Conservation (phyloP, 2,888 invertebrate species). For the Philonicus albiceps region DNA sequence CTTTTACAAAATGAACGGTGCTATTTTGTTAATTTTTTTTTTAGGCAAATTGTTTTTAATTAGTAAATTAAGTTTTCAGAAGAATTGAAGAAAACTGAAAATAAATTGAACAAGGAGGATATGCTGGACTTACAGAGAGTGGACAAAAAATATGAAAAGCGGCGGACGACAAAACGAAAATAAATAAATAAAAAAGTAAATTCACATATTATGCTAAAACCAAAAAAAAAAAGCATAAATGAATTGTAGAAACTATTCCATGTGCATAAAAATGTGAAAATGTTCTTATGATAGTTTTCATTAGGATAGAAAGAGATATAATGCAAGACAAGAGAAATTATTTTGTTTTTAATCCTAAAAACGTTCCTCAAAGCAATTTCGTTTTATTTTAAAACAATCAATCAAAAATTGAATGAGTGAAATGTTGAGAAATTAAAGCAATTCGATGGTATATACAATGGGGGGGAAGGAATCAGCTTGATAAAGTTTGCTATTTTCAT, state of each 20-base stretch:
- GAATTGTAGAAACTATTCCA: background rate
- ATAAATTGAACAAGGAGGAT: background rate
- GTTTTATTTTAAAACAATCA: background rate
- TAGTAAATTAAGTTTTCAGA: slow-evolving; percentile 17
- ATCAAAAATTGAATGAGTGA: background rate
- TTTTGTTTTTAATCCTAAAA: background rate
- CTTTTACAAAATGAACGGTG: slow-evolving; percentile 24
- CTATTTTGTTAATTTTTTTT: slow-evolving; percentile 36
- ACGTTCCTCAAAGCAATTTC: background rate
- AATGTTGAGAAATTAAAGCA: background rate
- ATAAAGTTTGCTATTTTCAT: too few species aligned
- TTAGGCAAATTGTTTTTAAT: slow-evolving; percentile 11
- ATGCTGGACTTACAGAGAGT: background rate
- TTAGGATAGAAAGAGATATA: background rate
- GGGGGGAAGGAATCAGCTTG: background rate
- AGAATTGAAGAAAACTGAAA: background rate
- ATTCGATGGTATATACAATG: background rate
- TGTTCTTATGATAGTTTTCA: slow-evolving; percentile 34
- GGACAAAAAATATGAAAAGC: background rate
- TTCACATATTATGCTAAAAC: background rate
- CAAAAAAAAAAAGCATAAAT: background rate
- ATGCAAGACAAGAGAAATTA: background rate
- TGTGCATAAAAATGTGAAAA: slow-evolving; percentile 8
- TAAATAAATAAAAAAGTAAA: too few species aligned
- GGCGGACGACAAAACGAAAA: background rate